Conservation (phyloP, 2,113 vertebrate genomes). For the Microtus ochrogaster region DNA sequence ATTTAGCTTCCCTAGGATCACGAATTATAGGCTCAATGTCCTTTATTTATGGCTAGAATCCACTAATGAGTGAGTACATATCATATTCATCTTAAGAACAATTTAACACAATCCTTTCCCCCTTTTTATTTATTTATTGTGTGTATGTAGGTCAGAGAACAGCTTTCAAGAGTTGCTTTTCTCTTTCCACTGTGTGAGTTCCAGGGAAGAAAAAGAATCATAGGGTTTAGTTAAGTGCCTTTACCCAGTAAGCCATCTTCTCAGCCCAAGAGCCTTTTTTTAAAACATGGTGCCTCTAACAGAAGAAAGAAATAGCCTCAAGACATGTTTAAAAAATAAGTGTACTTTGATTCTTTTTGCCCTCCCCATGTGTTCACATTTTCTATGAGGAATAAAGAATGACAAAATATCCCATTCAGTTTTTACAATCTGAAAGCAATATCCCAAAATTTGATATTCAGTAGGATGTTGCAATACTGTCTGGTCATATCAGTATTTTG, state of each 20-base stretch:
- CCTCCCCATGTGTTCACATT: not conserved
- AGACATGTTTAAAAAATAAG: not conserved
- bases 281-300: not conserved
- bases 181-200: not conserved
- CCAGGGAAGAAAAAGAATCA: not conserved
- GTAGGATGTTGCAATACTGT: not conserved
- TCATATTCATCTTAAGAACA: not conserved
- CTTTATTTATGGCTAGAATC: too few species aligned
- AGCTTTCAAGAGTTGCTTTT: not conserved
- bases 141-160: not conserved
- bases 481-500: not conserved
- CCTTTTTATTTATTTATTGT: not conserved
- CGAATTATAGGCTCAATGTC: too few species aligned
- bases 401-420: not conserved
- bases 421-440: not conserved
- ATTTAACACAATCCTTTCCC: not conserved
- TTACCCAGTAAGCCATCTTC: not conserved
- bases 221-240: not conserved
- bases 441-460: not conserved
- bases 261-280: not conserved
- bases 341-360: not conserved
- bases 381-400: slow-evolving; percentile 14
- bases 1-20: too few species aligned
- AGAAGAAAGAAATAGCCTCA: not conserved
- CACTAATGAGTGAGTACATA: too few species aligned